Conservation (phyloP, 2,113 vertebrate genomes). For the Camelus dromedarius region DNA sequence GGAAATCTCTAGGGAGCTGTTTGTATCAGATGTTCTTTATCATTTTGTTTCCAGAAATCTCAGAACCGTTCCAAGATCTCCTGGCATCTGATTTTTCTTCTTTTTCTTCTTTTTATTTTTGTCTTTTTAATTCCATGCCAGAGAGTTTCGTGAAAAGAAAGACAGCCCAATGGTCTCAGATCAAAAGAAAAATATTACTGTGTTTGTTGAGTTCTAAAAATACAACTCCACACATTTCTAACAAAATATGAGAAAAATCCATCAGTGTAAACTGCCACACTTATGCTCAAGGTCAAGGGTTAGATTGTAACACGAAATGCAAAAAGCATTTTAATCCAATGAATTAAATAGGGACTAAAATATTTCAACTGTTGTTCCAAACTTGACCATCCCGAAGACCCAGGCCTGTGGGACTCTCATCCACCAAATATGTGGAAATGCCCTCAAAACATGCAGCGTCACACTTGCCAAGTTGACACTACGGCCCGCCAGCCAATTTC, state of each 20-base stretch:
- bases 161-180: not conserved
- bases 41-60: not conserved
- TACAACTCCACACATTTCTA: conserved; percentile 23
- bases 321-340: not conserved
- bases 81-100: not conserved
- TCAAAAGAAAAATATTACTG: conserved; percentile 55
- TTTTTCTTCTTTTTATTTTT: not conserved
- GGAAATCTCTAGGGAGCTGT: not conserved
- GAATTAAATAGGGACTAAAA: conserved; percentile 10
- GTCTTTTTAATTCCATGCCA: not conserved
- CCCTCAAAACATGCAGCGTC: not conserved
- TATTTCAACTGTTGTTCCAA: not conserved
- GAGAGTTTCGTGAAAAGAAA: conserved; percentile 21
- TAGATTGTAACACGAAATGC: not conserved
- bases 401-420: not conserved
- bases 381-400: not conserved
- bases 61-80: not conserved
- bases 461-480: fast-evolving
- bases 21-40: not conserved
- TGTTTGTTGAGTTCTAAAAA: conserved; percentile 49
- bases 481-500: fast-evolving
- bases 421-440: not conserved
- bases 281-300: not conserved
- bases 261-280: not conserved
- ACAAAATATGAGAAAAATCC: conserved; percentile 53